Base-by-base conservation (phyloP, 2,113 vertebrate species). In the Theristicus caerulescens region DNA sequence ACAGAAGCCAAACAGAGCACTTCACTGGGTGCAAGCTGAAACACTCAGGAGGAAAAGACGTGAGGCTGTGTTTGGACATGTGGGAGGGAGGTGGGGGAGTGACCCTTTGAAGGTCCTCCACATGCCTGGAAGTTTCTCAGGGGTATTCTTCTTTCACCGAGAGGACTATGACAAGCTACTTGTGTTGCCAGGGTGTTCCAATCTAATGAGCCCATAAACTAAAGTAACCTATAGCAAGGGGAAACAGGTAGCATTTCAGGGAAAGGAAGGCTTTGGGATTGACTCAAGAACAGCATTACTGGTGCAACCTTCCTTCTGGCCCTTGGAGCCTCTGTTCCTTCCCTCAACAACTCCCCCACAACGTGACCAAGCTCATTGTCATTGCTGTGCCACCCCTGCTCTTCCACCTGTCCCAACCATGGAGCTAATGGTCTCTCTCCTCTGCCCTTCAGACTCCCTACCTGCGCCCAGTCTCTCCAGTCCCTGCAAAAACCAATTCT, bases 291-390 rank as follows among this genome's bases (percentile, higher is more conserved):
- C 10, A 71, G 8, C 38, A 10, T 11, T 36, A 7, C 13, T 58
- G 27, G 7, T 58, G 6, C 6, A 21, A 25, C 19, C 15, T 40
- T 73, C 46, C 18, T 66, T 64, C 57, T 49, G 29, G 4, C 6
- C 73, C 42, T 22, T 36, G 84, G 22, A 67, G 12, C 11, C 31
- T 59, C 29, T 58, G 7, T 4, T 71, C 17, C 11, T 81, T 64
- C 36, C 42, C 55, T 36, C 64, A 57, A 4, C 31, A 76, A 47
- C 40, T 47, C 40, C 42, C 47, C 47, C 47, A 38, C 16, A 46
- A 9, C 42, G 55, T 44, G 2, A 7, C 15, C 14, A 11, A 40
- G 11, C 10, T 80, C 26, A 13, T 36, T 0, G 0, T 6, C 47
- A n/a, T 3, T 32, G 8, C 22, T 66, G 24, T 36, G 19, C 27